These are phyloP conservation scores for Agrotis puta DNA, from an alignment of 2,888 invertebrate genomes.

Conservation along the genomic window DNA sequence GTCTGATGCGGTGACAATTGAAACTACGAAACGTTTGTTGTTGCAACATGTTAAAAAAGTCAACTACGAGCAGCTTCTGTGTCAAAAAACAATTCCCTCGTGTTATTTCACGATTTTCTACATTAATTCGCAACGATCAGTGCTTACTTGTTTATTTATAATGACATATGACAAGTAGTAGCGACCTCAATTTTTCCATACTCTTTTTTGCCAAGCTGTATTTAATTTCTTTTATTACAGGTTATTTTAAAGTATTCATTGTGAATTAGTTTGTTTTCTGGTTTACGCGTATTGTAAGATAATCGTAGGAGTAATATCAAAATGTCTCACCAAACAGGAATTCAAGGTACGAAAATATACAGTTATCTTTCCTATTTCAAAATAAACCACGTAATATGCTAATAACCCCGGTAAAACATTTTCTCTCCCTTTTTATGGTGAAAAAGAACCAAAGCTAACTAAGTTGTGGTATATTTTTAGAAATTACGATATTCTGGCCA, in stretches of 20 bases:
- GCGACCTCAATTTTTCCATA: too few relatives aligned
- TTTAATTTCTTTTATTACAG: constrained; percentile 51
- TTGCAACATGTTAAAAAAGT: too few relatives aligned
- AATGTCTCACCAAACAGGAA: constrained; percentile 98
- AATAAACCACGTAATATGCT: constrained; percentile 57
- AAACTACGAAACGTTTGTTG: too few relatives aligned
- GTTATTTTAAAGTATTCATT: constrained; percentile 43
- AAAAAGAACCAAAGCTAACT: background rate
- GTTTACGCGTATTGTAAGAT: constrained; percentile 25
- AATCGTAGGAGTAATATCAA: constrained; percentile 59
- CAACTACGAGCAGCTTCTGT: too few relatives aligned
- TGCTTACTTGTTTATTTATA: too few relatives aligned
- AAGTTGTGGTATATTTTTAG: constrained; percentile 38
- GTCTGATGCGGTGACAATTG: too few relatives aligned
- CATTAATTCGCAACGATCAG: too few relatives aligned
- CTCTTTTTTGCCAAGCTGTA: too few relatives aligned
- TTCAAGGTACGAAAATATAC: constrained; percentile 92
- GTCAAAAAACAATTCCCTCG: too few relatives aligned
- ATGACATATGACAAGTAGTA: too few relatives aligned
- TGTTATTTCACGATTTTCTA: too few relatives aligned
- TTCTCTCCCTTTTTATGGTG: background rate
- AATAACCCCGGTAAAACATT: constrained; percentile 39
- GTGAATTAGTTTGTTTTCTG: constrained; percentile 41
- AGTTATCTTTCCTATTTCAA: constrained; percentile 54
- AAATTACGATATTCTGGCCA: constrained; percentile 41